Evolutionary conservation across 2,113 vertebrate species (phyloP).

Genomic region (Pan troglodytes): NHGRI_mPanTro3-v2.1_pri NC_072403.2:170535501-170536000

Average conservation of each 20-base stretch:
- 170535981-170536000: neutral
- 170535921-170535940: neutral
- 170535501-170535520: neutral
- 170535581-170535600: neutral
- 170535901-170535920: neutral
- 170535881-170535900: neutral
- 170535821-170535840: no score
- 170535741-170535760: neutral
- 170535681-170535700: neutral
- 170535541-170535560: neutral
- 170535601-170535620: neutral
- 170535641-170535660: neutral
- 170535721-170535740: neutral
- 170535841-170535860: fast-evolving
- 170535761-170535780: neutral
- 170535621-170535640: neutral
- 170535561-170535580: neutral
- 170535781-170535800: neutral
- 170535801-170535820: neutral
- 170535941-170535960: neutral
- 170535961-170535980: neutral
- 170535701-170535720: neutral
- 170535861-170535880: neutral
- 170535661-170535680: neutral
- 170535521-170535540: neutral